phyloP scores from a whole-genome alignment of 2,797 vertebrate genomes.

The Artibeus lituratus region DNA sequence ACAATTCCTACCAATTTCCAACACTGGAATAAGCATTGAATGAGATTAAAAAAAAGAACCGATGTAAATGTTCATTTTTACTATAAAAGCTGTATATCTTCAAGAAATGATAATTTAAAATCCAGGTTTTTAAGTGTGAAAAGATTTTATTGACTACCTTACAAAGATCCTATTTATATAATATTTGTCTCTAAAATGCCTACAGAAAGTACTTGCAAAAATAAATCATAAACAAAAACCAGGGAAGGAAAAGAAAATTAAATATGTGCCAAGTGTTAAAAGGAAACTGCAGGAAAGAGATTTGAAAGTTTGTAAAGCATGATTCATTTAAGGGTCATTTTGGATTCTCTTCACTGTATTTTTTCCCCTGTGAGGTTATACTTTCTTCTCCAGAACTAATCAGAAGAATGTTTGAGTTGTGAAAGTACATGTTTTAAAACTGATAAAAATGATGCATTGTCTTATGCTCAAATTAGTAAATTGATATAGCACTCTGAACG shows the following conservation, averaged over 20 bases:
- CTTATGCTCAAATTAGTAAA: slow-evolving; percentile 40
- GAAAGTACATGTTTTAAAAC: slow-evolving; percentile 29
- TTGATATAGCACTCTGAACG: slow-evolving; percentile 19
- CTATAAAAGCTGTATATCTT: neutral
- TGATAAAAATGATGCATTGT: slow-evolving; percentile 15
- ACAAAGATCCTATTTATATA: neutral
- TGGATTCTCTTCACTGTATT: neutral
- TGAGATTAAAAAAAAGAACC: neutral
- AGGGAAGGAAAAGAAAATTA: neutral
- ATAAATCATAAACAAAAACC: neutral
- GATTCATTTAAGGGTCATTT: neutral
- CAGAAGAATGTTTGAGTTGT: slow-evolving; percentile 21
- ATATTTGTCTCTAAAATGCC: neutral
- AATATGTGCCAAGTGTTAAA: neutral
- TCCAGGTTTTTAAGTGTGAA: neutral
- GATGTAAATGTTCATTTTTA: neutral
- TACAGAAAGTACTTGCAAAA: neutral
- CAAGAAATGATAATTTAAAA: neutral
- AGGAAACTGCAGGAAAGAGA: neutral
- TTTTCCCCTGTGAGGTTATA: neutral
- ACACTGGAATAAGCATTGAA: neutral
- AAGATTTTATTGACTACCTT: neutral
- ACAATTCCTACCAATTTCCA: neutral
- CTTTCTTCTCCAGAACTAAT: slow-evolving; percentile 16
- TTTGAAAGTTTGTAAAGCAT: neutral